Conservation (phyloP, 1,140 invertebrate genomes). For the Mylabris phalerata region DNA sequence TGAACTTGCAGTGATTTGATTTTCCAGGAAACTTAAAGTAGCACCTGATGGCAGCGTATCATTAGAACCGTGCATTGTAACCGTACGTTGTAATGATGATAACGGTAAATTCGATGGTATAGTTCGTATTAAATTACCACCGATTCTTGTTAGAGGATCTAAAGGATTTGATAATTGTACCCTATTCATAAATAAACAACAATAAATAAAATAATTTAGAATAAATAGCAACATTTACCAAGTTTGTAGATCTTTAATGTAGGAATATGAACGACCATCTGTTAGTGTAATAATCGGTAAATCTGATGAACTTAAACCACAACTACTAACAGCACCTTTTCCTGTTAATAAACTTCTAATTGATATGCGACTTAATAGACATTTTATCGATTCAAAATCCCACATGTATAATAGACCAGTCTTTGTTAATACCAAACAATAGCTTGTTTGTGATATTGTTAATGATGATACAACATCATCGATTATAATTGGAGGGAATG, state of each 20-base stretch:
- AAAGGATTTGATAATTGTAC: constrained; percentile 45
- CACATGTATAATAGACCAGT: constrained; percentile 41
- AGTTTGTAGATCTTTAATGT: constrained; percentile 52
- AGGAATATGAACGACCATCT: constrained; percentile 62
- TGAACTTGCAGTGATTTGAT: constrained; percentile 62
- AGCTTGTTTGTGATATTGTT: constrained; percentile 31
- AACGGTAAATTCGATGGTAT: constrained; percentile 31
- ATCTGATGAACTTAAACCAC: constrained; percentile 53
- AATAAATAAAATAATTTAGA: background rate
- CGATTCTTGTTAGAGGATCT: constrained; percentile 44
- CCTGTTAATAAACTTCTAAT: constrained; percentile 44
- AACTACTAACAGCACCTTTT: constrained; percentile 50
- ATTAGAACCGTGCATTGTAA: constrained; percentile 31
- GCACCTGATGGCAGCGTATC: constrained; percentile 42
- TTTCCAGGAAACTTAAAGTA: constrained; percentile 68
- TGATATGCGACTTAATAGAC: constrained; percentile 40
- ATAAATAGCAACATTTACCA: constrained; percentile 50
- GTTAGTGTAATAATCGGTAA: constrained; percentile 58
- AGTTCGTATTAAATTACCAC: constrained; percentile 30
- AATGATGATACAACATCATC: constrained; percentile 36
- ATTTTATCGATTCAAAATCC: constrained; percentile 32
- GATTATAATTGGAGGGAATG: constrained; percentile 34
- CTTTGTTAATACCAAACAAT: constrained; percentile 39
- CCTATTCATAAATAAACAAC: constrained; percentile 28
- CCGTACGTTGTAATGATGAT: constrained; percentile 34